Evolutionary conservation across 2,113 vertebrate genomes (phyloP), one percentile per base, ranked within the genome.

Genomic region (Menidia beryllina): DNA sequence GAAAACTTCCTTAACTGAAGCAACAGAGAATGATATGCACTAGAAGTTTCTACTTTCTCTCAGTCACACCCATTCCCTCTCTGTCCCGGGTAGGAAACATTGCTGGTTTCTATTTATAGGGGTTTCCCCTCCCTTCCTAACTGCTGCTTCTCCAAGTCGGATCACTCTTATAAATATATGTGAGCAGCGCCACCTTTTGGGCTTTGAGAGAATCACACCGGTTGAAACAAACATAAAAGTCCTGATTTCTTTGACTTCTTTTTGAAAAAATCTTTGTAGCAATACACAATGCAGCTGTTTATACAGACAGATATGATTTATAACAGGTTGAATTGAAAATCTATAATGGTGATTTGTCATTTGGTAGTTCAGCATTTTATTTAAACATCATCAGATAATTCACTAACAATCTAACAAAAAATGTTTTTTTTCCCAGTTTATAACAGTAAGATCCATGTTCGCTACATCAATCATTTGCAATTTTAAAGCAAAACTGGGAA

Each of bases 171-270:
- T 20, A 47, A 43, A 34, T 2, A 30, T 73, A 26, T 70, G 79
- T 59, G n/a, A 81, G 62, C 26, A 67, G 38, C 81, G 41, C 84
- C 78, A 70, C 82, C 88, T 75, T 24, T 34, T 72, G 88, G 77
- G 0, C 15, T 2, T 20, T 0, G 2, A 41, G 10, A 27, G 20
- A 20, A 74, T 68, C 21, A 69, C 61, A 11, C 0, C 2, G 10
- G 7, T 34, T 34, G 7, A 34, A 34, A 55, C 38, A 19, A 65
- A 7, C 1, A 9, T 12, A 65, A 7, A 2, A 4, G 17, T 9
- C 21, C 25, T 20, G 10, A 13, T 23, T 39, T 2, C 12, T 21
- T 1, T 21, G 2, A 21, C 59, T 15, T 57, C 9, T 58, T 19
- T 38, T 2, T 26, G 11, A 20, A 1, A 13, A 2, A 55, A 14